Evolutionary conservation across 2,888 invertebrate genomes (phyloP).

Genomic region (Torymus auratus): DNA sequence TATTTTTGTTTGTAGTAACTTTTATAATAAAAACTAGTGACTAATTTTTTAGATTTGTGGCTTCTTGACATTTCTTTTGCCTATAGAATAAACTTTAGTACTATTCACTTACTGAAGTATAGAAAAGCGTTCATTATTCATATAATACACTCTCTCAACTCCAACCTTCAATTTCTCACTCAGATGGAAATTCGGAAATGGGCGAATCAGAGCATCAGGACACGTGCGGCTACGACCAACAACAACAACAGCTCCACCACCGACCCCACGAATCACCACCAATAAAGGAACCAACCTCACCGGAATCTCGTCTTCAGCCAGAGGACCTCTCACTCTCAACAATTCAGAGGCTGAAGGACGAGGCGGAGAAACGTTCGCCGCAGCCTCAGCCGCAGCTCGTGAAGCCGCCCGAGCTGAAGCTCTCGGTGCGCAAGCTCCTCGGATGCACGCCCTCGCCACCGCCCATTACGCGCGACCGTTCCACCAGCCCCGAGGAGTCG

Average conservation of each 20-base stretch:
- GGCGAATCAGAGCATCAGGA: constrained; percentile 55
- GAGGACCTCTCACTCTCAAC: constrained; percentile 70
- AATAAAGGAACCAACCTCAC: constrained; percentile 63
- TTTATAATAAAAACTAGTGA: no score
- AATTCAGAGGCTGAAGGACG: constrained; percentile 50
- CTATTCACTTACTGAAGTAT: no score
- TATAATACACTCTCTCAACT: no score
- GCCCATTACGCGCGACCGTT: constrained; percentile 65
- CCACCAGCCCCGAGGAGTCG: constrained; percentile 59
- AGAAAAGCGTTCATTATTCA: no score
- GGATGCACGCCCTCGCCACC: constrained; percentile 73
- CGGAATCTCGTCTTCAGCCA: constrained; percentile 70
- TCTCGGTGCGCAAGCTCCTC: constrained; percentile 71
- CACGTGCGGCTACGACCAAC: not conserved
- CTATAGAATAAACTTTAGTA: no score
- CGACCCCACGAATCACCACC: no score
- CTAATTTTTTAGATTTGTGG: no score
- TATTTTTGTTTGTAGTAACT: no score
- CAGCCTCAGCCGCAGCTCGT: constrained; percentile 33
- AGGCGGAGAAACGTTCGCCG: constrained; percentile 46
- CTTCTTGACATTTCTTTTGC: no score
- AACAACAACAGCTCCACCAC: constrained; percentile 58
- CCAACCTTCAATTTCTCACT: constrained; percentile 17
- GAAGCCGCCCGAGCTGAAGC: constrained; percentile 71
- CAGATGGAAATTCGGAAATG: constrained; percentile 60